Percentiles rank a stretch among this genome's conserved stretches.
Evolutionary conservation across 1,140 invertebrate species (phyloP).

Genomic region (Megathymus violae): DNA sequence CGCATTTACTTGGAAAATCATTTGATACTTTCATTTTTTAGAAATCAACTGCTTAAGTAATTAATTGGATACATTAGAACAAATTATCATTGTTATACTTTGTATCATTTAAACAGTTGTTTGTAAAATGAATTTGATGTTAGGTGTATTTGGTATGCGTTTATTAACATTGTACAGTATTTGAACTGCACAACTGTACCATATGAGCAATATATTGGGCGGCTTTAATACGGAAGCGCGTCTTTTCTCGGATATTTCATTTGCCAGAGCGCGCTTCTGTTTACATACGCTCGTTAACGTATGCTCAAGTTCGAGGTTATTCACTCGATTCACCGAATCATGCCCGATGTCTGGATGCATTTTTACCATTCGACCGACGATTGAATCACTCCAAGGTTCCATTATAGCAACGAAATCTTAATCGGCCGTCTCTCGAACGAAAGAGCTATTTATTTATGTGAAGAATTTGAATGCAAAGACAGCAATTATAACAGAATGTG

Average conservation of each 20-base stretch:
- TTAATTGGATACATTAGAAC: too few relatives aligned
- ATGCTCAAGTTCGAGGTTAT: conserved; percentile 77
- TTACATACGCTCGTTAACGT: conserved; percentile 60
- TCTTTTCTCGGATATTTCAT: conserved; percentile 68
- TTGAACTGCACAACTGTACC: background rate
- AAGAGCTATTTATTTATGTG: too few relatives aligned
- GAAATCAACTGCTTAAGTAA: background rate
- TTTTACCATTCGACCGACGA: conserved; percentile 25
- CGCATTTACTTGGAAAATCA: background rate
- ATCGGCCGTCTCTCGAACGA: background rate
- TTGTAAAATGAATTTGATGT: background rate
- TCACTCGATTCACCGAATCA: conserved; percentile 44
- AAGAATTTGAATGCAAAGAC: background rate
- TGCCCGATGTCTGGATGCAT: conserved; percentile 31
- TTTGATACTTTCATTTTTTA: background rate
- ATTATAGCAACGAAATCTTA: conserved; percentile 9
- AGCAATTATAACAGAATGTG: conserved; percentile 23
- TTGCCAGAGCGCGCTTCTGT: conserved; percentile 57
- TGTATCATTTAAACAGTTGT: too few relatives aligned
- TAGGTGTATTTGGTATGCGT: background rate
- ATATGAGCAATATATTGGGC: conserved; percentile 38
- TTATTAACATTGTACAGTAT: background rate
- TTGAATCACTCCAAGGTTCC: conserved; percentile 16
- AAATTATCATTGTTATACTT: too few relatives aligned
- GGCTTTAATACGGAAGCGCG: conserved; percentile 57